Evolutionary conservation across 2,888 invertebrate genomes (phyloP).

Genomic region (Thysanoteuthis rhombus): DNA sequence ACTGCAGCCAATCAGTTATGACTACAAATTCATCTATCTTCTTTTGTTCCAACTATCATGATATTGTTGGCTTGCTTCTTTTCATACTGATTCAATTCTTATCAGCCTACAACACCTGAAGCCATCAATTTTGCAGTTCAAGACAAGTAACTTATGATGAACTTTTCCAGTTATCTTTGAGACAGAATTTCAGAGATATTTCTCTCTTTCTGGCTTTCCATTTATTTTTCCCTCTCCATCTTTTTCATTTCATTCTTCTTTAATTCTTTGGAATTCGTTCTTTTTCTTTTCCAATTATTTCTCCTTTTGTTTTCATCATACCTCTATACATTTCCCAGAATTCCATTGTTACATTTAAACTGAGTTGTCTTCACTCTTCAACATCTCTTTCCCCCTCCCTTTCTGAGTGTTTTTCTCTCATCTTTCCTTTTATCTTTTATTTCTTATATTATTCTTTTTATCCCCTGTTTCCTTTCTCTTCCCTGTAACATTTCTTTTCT

Average conservation of each 20-base stretch:
- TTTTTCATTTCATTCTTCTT: background rate
- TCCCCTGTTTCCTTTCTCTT: no score
- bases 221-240: no score
- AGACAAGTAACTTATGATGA: background rate
- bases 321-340: background rate
- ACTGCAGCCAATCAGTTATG: background rate
- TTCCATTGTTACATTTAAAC: background rate
- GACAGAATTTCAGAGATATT: background rate
- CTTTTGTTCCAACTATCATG: background rate
- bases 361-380: no score
- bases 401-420: no score
- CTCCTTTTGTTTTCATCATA: background rate
- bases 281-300: background rate
- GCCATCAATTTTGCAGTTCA: background rate
- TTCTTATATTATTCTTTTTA: no score
- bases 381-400: no score
- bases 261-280: background rate
- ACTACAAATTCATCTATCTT: background rate
- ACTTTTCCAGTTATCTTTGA: background rate
- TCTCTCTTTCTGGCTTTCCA: background rate
- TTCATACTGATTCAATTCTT: background rate
- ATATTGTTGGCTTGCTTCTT: background rate
- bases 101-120: background rate
- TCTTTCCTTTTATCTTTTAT: no score
- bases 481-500: no score